Evolutionary conservation across 2,797 vertebrate genomes (phyloP), one percentile per base, ranked within the genome.

Genomic region (Anguilla marmorata): DNA sequence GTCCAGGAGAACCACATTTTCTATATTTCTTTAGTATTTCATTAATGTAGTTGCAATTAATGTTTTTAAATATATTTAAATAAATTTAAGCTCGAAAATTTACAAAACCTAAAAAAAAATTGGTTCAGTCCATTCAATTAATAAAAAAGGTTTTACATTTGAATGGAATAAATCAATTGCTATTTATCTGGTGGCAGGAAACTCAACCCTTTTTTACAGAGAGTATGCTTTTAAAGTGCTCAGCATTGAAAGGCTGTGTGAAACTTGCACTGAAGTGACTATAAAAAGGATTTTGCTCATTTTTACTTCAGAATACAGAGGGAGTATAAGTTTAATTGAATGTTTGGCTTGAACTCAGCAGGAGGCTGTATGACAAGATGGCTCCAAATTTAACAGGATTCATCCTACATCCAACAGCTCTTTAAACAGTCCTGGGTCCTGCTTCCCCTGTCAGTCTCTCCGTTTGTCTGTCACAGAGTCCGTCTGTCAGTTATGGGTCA

Each of bases 141-240:
- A 24, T 66, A 66, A n/a, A 66, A n/a, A 66, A 60, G 19, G 12
- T 1, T 76, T 76, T 30, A n/a, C 7, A 72, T 72, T 72, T 72
- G n/a, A 30, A 30, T 24, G 66, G 87, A 87, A 88, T 66, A 66
- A 66, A 60, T 82, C 88, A 90, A 92, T 92, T 92, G 91, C 88
- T 89, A 86, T 63, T 84, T 82, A 88, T 85, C 80, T 90, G 84
- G 88, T 86, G 89, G 86, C 86, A 88, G 86, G 80, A 21, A 85
- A 54, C 86, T 84, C 33, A 52, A 85, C 66, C 85, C 33, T 89
- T 86, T 84, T 63, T 86, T 74, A 89, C 63, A 86, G 37, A 86
- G 89, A 41, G 74, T 90, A 86, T 69, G 54, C 48, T 84, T 88
- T 88, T 91, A 91, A 91, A 92, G 92, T 92, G 92, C 92, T 90